phyloP scores from a whole-genome alignment of 2,888 invertebrate genomes.

The Melipona bicolor region DNA sequence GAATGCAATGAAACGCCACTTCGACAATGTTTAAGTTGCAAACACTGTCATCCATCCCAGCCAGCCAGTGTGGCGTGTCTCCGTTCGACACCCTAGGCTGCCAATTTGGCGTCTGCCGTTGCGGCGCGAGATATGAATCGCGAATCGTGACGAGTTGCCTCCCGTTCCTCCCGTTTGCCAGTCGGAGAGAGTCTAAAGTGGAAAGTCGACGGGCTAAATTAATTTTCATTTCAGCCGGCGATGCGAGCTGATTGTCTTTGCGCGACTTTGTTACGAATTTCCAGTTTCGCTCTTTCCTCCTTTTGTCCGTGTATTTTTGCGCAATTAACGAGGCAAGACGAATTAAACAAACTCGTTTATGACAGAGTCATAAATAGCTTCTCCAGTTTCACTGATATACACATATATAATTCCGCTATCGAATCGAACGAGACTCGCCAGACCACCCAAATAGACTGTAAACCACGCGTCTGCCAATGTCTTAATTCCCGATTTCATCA shows the following conservation, averaged over 20 bases:
- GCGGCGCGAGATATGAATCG: slow-evolving; percentile 12
- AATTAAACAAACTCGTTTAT: no score
- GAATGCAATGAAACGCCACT: slow-evolving; percentile 31
- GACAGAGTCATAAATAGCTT: no score
- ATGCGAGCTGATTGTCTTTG: neutral
- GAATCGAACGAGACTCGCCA: neutral
- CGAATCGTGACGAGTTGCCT: no score
- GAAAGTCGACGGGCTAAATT: neutral
- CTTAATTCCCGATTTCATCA: slow-evolving; percentile 1
- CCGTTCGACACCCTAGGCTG: neutral
- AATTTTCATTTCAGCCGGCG: neutral
- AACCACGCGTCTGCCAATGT: neutral
- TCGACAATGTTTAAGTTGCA: slow-evolving; percentile 37
- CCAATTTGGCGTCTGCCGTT: slow-evolving; percentile 17
- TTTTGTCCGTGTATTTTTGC: no score
- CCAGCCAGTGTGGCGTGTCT: neutral
- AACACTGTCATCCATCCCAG: slow-evolving; percentile 36
- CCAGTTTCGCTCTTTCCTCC: neutral
- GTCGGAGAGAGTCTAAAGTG: neutral
- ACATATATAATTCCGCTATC: no score
- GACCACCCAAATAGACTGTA: no score
- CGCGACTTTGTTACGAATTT: neutral
- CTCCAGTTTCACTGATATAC: no score
- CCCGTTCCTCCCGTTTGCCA: neutral
- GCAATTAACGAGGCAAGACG: no score